Base-by-base conservation (phyloP, 35 echinoderm and acorn worm genomes). In the Hemicentrotus pulcherrimus region DNA sequence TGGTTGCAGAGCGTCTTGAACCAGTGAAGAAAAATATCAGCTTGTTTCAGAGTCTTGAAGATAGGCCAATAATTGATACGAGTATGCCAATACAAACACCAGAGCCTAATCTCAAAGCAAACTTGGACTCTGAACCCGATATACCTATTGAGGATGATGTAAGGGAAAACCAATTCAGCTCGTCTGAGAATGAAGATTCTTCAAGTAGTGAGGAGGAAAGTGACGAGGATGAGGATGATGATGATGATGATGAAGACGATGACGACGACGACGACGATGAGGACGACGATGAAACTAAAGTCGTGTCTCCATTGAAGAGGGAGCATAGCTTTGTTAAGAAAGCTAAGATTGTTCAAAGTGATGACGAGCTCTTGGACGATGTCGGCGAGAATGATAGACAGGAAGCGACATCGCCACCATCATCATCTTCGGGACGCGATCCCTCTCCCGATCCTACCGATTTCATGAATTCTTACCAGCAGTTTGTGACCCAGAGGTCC, bases 41-140 rank as follows among this genome's bases (percentile, higher is more conserved):
- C n/a, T 47, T 58, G 48, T 93, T 48, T 93, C 91, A 93, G 48
- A 93, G 91, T 93, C 91, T 93, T 47, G 91, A 93, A 58, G 91
- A 93, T 58, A 93, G 91, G 91, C 91, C 91, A 93, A 93, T 93
- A 5, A 93, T 93, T 24, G 91, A 93, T 33, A 93, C 91, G 30
- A 93, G 91, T 58, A 58, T 93, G 91, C 46, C 48, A n/a, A 48
- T 58, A 48, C 91, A 93, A 48, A 48, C 91, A 58, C 48, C 91
- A 31, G 91, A 78, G 19, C 65, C 65, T 78, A 78, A 78, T 78
- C 65, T 78, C 6, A 22, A 28, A 78, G 65, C 65, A 78, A 78
- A 78, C 65, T n/a, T 78, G 65, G 24, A 78, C 65, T 78, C 19
- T 78, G 65, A 78, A 78, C 65, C 18, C 19, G n/a, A 24, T 78